These are phyloP conservation scores for Oxyscelio sp. DNA, from an alignment of 2,888 invertebrate species.

Conservation along the genomic window DNA sequence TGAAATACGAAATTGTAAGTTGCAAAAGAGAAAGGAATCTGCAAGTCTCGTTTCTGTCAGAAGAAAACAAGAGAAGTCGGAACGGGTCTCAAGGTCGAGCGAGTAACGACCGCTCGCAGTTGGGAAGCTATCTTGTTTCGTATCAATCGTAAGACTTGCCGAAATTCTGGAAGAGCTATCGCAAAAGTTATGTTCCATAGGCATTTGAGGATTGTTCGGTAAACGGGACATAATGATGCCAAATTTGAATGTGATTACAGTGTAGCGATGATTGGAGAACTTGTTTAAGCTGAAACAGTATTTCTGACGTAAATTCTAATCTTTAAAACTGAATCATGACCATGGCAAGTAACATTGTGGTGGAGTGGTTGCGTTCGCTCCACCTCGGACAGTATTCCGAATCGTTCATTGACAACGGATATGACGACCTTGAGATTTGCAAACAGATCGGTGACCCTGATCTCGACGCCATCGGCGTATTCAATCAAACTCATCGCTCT, in stretches of 20 bases:
- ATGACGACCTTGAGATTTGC: too few species aligned
- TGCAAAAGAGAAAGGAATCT: slow-evolving; percentile 66
- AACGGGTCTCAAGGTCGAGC: slow-evolving; percentile 79
- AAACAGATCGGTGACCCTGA: too few species aligned
- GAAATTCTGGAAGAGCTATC: slow-evolving; percentile 30
- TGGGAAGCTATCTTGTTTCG: slow-evolving; percentile 73
- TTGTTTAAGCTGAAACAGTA: background rate
- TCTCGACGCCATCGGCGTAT: too few species aligned
- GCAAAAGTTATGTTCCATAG: slow-evolving; percentile 25
- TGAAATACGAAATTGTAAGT: slow-evolving; percentile 49
- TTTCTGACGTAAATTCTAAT: too few species aligned
- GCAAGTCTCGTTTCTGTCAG: slow-evolving; percentile 52
- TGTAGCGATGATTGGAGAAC: slow-evolving; percentile 3
- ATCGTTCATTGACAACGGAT: too few species aligned
- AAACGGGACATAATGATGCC: slow-evolving; percentile 17
- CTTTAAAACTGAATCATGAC: too few species aligned
- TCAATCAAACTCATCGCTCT: too few species aligned
- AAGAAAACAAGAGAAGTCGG: slow-evolving; percentile 69
- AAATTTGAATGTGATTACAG: background rate
- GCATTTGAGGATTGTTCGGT: slow-evolving; percentile 15
- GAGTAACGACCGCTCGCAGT: slow-evolving; percentile 76
- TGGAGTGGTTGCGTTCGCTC: too few species aligned
- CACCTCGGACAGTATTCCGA: too few species aligned
- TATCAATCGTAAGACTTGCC: slow-evolving; percentile 67
- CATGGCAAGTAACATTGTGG: too few species aligned